Base-by-base conservation (phyloP, 2,797 vertebrate species). In the Cyclura pinguis region DNA sequence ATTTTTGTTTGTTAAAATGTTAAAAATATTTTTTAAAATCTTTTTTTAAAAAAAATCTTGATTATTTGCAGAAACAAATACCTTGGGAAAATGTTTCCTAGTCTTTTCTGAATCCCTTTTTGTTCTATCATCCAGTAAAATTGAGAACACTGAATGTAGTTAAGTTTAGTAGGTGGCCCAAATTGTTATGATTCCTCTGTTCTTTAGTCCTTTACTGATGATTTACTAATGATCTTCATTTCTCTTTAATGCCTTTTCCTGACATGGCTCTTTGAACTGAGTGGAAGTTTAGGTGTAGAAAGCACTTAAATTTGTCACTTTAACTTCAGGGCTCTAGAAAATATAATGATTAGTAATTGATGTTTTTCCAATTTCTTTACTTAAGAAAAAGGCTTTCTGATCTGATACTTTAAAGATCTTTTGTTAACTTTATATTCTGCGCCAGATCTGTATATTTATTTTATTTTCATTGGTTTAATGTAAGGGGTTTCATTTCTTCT, bases 281-380 rank as follows among this genome's bases (percentile, higher is more conserved):
- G 96, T 95, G 32, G 95, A 94, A 96, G 96, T 93, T 95, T 96
- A 96, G 96, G 94, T 93, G 88, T 92, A 95, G 87, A 83, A 95
- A 94, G 91, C 89, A 93, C 92, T 96, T 95, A 87, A 94, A 96
- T 95, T 90, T 93, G 93, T 96, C 94, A 93, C 94, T 86, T 50
- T 94, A 90, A 89, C 55, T 94, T 95, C 93, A 93, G 80, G 91
- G 94, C 96, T 96, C 88, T 93, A 89, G 95, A 95, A 96, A 96
- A 96, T 85, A 93, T 96, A 95, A 95, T 96, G 94, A 92, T 96
- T 91, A 94, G 95, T 94, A 67, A 47, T 47, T 47, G 42, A 47
- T 47, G 42, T 47, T 47, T 47, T 47, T 3, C 42, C 42, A 4
- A 47, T 47, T 47, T 47, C 42, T 47, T 47, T 47, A 47, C 42